Evolutionary conservation across 1,140 invertebrate genomes (phyloP).

Genomic region (Panagrolaimus sp.): DNA sequence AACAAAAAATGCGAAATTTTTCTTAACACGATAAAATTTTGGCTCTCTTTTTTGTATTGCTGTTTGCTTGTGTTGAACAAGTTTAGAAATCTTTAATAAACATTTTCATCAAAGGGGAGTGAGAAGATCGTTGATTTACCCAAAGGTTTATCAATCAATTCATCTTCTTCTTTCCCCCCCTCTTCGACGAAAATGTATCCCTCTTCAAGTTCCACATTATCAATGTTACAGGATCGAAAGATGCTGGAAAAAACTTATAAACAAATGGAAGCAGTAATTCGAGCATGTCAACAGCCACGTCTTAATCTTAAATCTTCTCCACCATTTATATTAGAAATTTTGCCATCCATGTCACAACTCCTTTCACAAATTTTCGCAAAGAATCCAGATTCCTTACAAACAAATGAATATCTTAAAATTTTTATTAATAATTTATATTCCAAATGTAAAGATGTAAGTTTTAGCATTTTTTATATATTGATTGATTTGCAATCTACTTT

Average conservation of each 20-base stretch:
- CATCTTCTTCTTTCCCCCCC: no score
- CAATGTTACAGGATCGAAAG: conserved; percentile 41
- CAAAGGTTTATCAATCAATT: no score
- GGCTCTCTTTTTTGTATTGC: no score
- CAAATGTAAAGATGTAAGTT: conserved; percentile 62
- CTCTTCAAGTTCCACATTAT: no score
- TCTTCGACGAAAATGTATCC: no score
- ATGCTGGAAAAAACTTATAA: conserved; percentile 50
- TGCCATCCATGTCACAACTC: conserved; percentile 96
- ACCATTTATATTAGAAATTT: conserved; percentile 96
- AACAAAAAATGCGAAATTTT: no score
- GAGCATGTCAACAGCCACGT: conserved; percentile 92
- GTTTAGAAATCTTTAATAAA: no score
- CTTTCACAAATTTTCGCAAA: conserved; percentile 83
- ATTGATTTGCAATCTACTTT: neutral
- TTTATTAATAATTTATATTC: conserved; percentile 72
- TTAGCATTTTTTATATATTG: conserved; percentile 1
- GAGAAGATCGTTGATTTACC: no score
- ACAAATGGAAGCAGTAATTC: conserved; percentile 65
- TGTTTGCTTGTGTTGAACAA: no score
- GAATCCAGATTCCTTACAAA: conserved; percentile 75
- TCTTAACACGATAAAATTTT: no score
- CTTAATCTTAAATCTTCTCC: conserved; percentile 99
- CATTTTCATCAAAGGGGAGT: no score
- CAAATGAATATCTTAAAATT: conserved; percentile 87